These are phyloP conservation scores for Lithobius niger DNA, from an alignment of 1,140 invertebrate species.

Conservation along the genomic window DNA sequence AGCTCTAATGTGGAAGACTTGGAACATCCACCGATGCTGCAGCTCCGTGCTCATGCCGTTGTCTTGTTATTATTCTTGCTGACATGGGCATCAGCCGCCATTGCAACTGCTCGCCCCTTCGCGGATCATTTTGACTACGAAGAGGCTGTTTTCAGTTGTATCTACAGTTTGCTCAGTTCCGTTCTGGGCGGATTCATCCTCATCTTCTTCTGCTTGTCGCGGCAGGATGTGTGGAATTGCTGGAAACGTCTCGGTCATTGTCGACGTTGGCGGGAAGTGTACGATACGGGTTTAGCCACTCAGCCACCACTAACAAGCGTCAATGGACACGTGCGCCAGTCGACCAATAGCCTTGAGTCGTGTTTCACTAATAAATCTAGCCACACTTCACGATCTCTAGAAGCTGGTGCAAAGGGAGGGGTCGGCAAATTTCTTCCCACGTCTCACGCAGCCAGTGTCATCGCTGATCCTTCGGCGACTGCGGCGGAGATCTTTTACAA, in stretches of 20 bases:
- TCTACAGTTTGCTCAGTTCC: slow-evolving; percentile 54
- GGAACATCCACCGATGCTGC: slow-evolving; percentile 63
- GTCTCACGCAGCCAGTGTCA: slow-evolving; percentile 22
- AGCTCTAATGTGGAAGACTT: slow-evolving; percentile 58
- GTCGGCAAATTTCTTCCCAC: slow-evolving; percentile 23
- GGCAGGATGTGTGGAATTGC: slow-evolving; percentile 61
- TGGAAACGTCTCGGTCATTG: slow-evolving; percentile 52
- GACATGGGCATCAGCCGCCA: slow-evolving; percentile 56
- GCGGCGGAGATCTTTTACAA: slow-evolving; percentile 74
- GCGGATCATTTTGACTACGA: slow-evolving; percentile 47
- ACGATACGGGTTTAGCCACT: slow-evolving; percentile 25
- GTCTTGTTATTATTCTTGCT: slow-evolving; percentile 54
- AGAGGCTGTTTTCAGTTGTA: slow-evolving; percentile 59
- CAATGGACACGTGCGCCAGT: slow-evolving; percentile 29
- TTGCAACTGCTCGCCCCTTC: slow-evolving; percentile 50
- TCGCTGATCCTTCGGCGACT: slow-evolving; percentile 22
- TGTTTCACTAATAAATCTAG: slow-evolving; percentile 22
- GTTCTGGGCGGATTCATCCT: slow-evolving; percentile 66
- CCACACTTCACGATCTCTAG: slow-evolving; percentile 21
- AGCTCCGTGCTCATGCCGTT: slow-evolving; percentile 65
- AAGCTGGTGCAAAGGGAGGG: slow-evolving; percentile 21
- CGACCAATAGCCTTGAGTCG: slow-evolving; percentile 12
- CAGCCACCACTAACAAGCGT: slow-evolving; percentile 27
- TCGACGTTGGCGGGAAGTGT: slow-evolving; percentile 36
- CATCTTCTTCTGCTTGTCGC: slow-evolving; percentile 67